A percentile compares a stretch with the other conserved stretches of the same genome.
These are phyloP conservation scores for Helostoma temminkii DNA, from an alignment of 2,797 vertebrate species.

Conservation along the genomic window DNA sequence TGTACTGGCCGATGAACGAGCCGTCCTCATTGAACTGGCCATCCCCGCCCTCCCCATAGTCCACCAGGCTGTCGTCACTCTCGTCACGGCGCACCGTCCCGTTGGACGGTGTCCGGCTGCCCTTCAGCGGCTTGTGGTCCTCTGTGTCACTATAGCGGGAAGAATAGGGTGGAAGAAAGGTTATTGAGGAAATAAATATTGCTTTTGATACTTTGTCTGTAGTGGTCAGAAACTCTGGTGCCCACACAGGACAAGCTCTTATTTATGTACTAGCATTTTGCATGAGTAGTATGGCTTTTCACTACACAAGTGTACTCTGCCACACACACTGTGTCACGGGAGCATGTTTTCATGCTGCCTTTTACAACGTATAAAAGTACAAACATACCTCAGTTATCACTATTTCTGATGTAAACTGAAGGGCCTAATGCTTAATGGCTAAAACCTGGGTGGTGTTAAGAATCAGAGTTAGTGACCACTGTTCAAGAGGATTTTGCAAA, in stretches of 20 bases:
- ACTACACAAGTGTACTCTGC: constrained; percentile 53
- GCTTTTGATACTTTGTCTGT: not conserved
- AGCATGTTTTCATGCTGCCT: too few relatives aligned
- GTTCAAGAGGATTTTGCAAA: constrained; percentile 35
- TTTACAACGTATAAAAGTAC: not conserved
- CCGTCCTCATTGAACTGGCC: constrained; percentile 99
- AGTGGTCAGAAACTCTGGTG: constrained; percentile 52
- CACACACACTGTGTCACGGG: too few relatives aligned
- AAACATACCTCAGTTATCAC: not conserved
- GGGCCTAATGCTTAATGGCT: constrained; percentile 4
- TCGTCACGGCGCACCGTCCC: constrained; percentile 98
- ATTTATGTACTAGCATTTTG: constrained; percentile 25
- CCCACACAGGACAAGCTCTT: constrained; percentile 20
- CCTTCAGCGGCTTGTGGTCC: constrained; percentile 98
- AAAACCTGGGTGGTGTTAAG: constrained; percentile 30
- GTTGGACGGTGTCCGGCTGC: constrained; percentile 96
- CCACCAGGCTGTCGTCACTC: constrained; percentile 97
- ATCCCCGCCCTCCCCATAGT: constrained; percentile 98
- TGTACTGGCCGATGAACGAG: constrained; percentile 98
- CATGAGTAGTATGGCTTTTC: constrained; percentile 46
- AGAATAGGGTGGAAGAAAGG: constrained; percentile 1
- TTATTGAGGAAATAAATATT: constrained; percentile 8
- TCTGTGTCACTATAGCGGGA: constrained; percentile 90
- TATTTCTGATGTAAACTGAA: not conserved
- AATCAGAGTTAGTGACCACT: constrained; percentile 58